A percentile compares a stretch with the other conserved stretches of the same genome.
These are phyloP conservation scores for Pristis pectinata DNA, from an alignment of 2,797 vertebrate genomes.

Conservation along the genomic window DNA sequence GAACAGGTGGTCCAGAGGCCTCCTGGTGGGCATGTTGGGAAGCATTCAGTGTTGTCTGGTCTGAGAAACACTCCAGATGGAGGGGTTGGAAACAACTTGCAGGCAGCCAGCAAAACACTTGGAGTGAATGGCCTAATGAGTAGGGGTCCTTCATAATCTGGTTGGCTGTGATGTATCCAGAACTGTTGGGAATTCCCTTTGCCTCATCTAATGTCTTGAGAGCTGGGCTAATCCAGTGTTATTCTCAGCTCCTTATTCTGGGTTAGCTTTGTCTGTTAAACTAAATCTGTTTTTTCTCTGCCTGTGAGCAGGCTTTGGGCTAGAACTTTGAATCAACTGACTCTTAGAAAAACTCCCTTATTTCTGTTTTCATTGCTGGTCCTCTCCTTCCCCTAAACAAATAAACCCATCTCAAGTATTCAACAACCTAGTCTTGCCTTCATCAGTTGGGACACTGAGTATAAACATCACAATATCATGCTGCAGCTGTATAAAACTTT, in stretches of 20 bases:
- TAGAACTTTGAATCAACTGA: background rate
- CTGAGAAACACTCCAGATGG: background rate
- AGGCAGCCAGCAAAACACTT: background rate
- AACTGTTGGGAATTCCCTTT: background rate
- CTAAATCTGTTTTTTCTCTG: background rate
- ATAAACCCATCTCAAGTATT: background rate
- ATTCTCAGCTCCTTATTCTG: background rate
- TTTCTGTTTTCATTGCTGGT: background rate
- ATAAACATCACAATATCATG: no score
- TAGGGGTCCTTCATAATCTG: background rate
- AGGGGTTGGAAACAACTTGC: background rate
- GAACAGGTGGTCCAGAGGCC: background rate
- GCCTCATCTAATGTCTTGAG: background rate
- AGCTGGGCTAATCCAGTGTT: background rate
- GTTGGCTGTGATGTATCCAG: background rate
- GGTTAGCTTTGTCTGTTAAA: no score
- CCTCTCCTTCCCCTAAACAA: no score
- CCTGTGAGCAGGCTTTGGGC: background rate
- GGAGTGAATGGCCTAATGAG: background rate
- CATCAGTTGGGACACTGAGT: no score
- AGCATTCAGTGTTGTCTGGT: background rate
- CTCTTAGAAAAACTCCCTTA: background rate
- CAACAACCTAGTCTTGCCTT: background rate
- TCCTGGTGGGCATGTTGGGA: background rate
- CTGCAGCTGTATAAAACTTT: no score